Evolutionary conservation across 1,140 invertebrate genomes (phyloP).

Genomic region (Danaus plexippus): DNA sequence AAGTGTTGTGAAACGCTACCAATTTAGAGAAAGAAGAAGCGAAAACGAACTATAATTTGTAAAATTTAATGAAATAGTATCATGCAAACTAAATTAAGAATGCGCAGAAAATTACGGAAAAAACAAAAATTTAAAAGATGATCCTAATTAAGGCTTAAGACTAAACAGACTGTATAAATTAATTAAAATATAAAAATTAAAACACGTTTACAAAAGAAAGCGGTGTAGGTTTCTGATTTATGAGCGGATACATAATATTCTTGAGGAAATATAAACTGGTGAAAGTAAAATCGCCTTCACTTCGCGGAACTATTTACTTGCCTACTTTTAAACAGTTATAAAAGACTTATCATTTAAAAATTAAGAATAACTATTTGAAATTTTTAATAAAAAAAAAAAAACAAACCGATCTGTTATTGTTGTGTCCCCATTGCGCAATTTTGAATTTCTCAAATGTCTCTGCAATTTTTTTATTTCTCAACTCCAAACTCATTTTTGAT

Average conservation of each 20-base stretch:
- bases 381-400: constrained; percentile 18
- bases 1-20: too few species aligned
- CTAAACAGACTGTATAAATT: neutral
- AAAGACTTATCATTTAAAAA: neutral
- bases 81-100: too few species aligned
- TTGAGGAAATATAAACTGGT: constrained; percentile 25
- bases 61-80: too few species aligned
- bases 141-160: neutral
- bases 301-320: constrained; percentile 8
- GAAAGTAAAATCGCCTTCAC: constrained; percentile 21
- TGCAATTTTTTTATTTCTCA: constrained; percentile 60
- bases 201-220: neutral
- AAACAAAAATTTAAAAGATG: too few species aligned
- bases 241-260: constrained; percentile 6
- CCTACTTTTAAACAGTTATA: too few species aligned
- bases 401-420: constrained; percentile 42
- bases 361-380: constrained; percentile 8
- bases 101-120: too few species aligned
- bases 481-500: constrained; percentile 59
- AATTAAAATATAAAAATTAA: neutral
- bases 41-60: too few species aligned
- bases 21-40: too few species aligned
- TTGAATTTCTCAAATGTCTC: constrained; percentile 66
- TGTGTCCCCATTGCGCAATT: constrained; percentile 57
- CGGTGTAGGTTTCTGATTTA: constrained; percentile 2